Conservation (phyloP, 2,113 vertebrate species). For the Melozone crissalis region DNA sequence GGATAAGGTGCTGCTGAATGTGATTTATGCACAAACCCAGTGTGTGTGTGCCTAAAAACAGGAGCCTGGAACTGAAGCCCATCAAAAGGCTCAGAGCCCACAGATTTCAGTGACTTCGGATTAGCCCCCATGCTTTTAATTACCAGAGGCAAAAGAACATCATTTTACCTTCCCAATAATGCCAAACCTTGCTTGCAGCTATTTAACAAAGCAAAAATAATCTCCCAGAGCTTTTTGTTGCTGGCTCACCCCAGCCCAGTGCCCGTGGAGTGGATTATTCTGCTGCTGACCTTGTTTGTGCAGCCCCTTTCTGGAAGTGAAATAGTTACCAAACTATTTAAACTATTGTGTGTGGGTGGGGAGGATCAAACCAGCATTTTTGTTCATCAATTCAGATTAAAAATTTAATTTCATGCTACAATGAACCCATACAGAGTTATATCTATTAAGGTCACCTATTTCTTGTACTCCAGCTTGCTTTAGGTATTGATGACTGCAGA, state of each 20-base stretch:
- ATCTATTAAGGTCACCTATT: slow-evolving; percentile 79
- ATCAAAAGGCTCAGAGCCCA: background rate
- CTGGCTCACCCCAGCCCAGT: background rate
- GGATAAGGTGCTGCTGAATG: background rate
- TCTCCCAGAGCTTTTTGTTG: background rate
- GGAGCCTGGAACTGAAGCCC: background rate
- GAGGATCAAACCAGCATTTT: slow-evolving; percentile 70
- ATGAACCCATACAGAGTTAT: slow-evolving; percentile 73
- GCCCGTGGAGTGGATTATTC: background rate
- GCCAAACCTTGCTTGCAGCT: background rate
- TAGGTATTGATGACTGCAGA: slow-evolving; percentile 65
- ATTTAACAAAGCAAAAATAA: background rate
- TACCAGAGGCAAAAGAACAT: background rate
- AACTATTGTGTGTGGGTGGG: slow-evolving; percentile 44
- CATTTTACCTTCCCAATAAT: background rate
- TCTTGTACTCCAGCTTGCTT: slow-evolving; percentile 51
- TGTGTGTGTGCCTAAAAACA: background rate
- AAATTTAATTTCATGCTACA: slow-evolving; percentile 83
- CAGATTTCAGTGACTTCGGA: background rate
- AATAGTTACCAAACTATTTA: slow-evolving; percentile 68
- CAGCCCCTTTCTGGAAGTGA: slow-evolving; percentile 43
- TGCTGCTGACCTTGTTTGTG: background rate
- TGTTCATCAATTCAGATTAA: slow-evolving; percentile 82
- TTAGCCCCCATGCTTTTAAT: background rate
- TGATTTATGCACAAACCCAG: background rate